A percentile compares a stretch with the other conserved stretches of the same genome.
These are phyloP conservation scores for Arbacia lixula DNA, from an alignment of 53 echinoderm and acorn worm species.

Conservation along the genomic window DNA sequence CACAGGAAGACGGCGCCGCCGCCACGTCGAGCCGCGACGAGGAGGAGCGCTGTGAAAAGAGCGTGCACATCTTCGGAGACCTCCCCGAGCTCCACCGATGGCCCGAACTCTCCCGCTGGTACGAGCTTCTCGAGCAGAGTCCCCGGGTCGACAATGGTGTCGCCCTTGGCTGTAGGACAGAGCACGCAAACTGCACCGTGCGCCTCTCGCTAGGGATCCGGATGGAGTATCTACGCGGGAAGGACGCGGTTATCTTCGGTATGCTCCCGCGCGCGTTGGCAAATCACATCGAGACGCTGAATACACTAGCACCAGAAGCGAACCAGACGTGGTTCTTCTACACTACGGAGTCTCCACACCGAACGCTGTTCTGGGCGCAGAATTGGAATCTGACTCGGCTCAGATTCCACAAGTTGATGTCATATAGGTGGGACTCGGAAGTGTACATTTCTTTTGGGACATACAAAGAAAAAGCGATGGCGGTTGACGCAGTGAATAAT, in stretches of 20 bases:
- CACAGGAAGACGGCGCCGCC: neutral
- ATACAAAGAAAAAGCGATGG: neutral
- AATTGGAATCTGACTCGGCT: constrained; percentile 57
- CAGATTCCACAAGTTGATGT: constrained; percentile 89
- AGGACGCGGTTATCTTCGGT: constrained; percentile 71
- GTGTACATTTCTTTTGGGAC: constrained; percentile 70
- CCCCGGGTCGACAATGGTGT: neutral
- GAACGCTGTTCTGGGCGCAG: constrained; percentile 66
- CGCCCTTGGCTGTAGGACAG: neutral
- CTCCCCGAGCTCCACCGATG: constrained; percentile 57
- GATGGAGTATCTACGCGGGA: constrained; percentile 45
- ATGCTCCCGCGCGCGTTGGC: constrained; percentile 60
- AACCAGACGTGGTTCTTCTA: constrained; percentile 71
- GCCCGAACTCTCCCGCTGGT: constrained; percentile 57
- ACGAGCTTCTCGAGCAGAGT: constrained; percentile 37
- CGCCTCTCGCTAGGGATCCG: constrained; percentile 55
- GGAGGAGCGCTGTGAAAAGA: constrained; percentile 34
- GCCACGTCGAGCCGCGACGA: neutral
- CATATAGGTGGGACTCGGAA: constrained; percentile 78
- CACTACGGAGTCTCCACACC: constrained; percentile 69
- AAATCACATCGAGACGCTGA: constrained; percentile 27
- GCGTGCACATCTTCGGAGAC: constrained; percentile 64
- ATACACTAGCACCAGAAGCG: constrained; percentile 10
- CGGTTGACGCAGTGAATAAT: neutral
- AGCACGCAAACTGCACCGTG: constrained; percentile 27